Evolutionary conservation across 2,797 vertebrate genomes (phyloP).

Genomic region (Acestrorhynchus altus): DNA sequence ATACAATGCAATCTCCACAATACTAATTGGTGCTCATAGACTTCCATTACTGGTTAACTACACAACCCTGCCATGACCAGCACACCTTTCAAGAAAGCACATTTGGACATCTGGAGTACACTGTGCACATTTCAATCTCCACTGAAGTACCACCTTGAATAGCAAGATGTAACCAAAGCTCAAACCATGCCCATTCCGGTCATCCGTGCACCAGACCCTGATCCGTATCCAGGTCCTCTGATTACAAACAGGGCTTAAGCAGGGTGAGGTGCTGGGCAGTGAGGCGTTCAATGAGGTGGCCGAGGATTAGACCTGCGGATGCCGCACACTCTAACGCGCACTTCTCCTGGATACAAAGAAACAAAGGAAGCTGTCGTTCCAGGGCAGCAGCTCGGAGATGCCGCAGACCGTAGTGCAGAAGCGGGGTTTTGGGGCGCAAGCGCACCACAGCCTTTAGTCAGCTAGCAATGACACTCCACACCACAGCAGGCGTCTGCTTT

Average conservation of each 20-base stretch:
- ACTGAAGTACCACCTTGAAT: background rate
- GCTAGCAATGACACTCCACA: constrained; percentile 28
- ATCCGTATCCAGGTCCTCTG: background rate
- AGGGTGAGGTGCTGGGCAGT: background rate
- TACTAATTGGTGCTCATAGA: background rate
- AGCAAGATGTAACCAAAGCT: background rate
- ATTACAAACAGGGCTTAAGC: background rate
- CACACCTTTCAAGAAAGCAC: background rate
- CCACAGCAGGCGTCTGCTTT: background rate
- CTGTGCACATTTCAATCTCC: too few relatives aligned
- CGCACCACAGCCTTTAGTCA: constrained; percentile 5
- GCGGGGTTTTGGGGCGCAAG: background rate
- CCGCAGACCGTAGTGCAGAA: constrained; percentile 5
- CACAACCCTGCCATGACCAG: background rate
- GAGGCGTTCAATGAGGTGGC: background rate
- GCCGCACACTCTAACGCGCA: background rate
- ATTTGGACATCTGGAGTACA: background rate
- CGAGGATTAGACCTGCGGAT: background rate
- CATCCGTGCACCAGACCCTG: background rate
- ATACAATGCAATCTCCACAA: background rate
- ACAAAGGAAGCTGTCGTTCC: background rate
- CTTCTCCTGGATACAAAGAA: background rate
- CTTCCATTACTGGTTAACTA: background rate
- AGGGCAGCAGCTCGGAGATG: background rate
- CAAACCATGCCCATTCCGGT: too few relatives aligned